phyloP scores from a whole-genome alignment of 2,113 vertebrate genomes.

The Bambusicola thoracicus region DNA sequence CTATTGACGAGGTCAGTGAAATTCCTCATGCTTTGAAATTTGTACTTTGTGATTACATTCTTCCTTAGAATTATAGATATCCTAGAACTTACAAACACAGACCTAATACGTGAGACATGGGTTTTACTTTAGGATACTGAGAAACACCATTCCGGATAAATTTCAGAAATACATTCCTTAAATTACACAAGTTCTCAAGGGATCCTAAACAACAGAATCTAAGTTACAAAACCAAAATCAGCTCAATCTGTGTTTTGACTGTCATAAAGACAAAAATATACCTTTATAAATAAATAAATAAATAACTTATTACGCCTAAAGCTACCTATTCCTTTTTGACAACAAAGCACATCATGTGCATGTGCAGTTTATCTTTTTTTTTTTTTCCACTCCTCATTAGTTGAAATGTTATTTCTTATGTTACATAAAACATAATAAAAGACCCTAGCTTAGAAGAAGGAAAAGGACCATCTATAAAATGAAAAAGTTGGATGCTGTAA shows the following conservation, averaged over 20 bases:
- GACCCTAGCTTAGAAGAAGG: background rate
- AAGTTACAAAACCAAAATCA: background rate
- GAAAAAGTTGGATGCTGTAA: background rate
- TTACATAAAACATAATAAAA: background rate
- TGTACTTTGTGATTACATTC: background rate
- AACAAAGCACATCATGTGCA: background rate
- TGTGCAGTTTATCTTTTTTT: background rate
- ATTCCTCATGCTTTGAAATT: background rate
- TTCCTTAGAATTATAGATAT: background rate
- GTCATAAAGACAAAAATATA: background rate
- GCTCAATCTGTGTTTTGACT: background rate
- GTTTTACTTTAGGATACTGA: background rate
- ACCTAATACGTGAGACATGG: background rate
- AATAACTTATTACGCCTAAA: background rate
- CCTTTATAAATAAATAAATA: too few species aligned
- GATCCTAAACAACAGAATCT: background rate
- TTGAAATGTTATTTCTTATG: background rate
- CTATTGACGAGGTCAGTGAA: constrained; percentile 14
- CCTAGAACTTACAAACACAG: background rate
- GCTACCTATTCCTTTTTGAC: background rate
- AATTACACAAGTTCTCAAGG: background rate
- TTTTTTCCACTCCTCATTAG: background rate
- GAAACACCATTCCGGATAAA: background rate
- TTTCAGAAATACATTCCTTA: background rate
- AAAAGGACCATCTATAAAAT: background rate